Conservation (phyloP, 2,888 invertebrate genomes). For the Campoplex nolae region DNA sequence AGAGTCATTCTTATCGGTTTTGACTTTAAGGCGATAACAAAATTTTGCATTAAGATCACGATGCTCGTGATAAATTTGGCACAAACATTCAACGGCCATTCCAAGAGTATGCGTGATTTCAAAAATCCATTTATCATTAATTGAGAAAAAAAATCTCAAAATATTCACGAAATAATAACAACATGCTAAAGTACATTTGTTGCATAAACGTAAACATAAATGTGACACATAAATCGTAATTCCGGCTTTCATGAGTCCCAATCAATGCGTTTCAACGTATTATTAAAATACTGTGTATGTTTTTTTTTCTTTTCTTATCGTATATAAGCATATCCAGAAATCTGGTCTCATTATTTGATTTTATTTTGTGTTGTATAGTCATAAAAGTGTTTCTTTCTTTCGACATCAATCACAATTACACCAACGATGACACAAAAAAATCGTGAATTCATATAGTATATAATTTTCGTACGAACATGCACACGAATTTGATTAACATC, state of each 20-base stretch:
- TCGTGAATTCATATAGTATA: neutral
- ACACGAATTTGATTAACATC: neutral
- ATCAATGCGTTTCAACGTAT: neutral
- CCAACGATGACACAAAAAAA: slow-evolving; percentile 2
- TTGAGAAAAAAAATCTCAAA: neutral
- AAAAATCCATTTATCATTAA: neutral
- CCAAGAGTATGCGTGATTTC: neutral
- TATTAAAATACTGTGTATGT: neutral
- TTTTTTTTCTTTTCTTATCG: neutral
- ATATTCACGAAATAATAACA: neutral
- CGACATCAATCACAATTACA: neutral
- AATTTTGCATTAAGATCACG: neutral
- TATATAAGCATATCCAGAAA: slow-evolving; percentile 36
- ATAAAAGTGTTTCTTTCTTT: neutral
- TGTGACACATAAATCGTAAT: neutral
- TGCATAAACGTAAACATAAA: neutral
- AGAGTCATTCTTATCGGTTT: neutral
- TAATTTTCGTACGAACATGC: slow-evolving; percentile 7
- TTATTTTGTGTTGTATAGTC: neutral
- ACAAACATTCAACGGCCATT: neutral
- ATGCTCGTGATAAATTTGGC: neutral
- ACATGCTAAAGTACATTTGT: neutral
- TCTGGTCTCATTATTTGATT: slow-evolving; percentile 37
- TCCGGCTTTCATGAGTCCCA: neutral
- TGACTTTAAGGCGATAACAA: neutral